Percentiles rank a stretch among this genome's conserved stretches.
Evolutionary conservation across 2,113 vertebrate species (phyloP).

Genomic region (Nothoprocta pentlandii): DNA sequence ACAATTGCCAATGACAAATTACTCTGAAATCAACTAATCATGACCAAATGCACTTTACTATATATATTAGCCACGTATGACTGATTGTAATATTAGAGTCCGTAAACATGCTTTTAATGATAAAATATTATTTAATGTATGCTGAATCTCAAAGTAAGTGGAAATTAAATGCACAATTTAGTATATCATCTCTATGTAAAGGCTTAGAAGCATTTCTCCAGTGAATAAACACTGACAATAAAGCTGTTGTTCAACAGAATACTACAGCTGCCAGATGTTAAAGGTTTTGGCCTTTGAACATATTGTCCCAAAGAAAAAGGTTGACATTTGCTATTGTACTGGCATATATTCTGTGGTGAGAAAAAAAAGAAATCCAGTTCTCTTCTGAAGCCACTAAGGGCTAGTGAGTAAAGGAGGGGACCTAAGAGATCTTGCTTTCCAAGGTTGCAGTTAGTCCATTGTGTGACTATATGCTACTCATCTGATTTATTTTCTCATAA

Average conservation of each 20-base stretch:
- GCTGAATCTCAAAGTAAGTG: conserved; percentile 68
- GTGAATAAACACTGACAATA: conserved; percentile 46
- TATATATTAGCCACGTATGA: conserved; percentile 75
- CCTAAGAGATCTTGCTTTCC: neutral
- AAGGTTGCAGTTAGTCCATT: neutral
- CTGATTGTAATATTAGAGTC: conserved; percentile 73
- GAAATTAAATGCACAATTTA: conserved; percentile 80
- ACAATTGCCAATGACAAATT: conserved; percentile 70
- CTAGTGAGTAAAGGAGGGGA: neutral
- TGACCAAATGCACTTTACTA: conserved; percentile 71
- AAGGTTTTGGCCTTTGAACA: conserved; percentile 6
- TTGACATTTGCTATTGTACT: conserved; percentile 8
- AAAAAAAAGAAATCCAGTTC: neutral
- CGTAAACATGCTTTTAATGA: conserved; percentile 84
- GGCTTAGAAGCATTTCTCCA: conserved; percentile 50
- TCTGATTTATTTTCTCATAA: neutral
- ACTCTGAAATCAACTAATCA: conserved; percentile 61
- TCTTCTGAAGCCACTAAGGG: neutral
- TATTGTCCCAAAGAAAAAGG: neutral
- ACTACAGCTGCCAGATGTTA: conserved; percentile 49
- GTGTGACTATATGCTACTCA: neutral
- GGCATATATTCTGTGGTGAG: neutral
- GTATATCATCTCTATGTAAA: conserved; percentile 66
- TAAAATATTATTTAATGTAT: conserved; percentile 76
- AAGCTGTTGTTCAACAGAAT: conserved; percentile 64